A percentile compares a stretch with the other conserved stretches of the same genome.
Evolutionary conservation across 2,113 vertebrate genomes (phyloP).

Genomic region (Numida meleagris): DNA sequence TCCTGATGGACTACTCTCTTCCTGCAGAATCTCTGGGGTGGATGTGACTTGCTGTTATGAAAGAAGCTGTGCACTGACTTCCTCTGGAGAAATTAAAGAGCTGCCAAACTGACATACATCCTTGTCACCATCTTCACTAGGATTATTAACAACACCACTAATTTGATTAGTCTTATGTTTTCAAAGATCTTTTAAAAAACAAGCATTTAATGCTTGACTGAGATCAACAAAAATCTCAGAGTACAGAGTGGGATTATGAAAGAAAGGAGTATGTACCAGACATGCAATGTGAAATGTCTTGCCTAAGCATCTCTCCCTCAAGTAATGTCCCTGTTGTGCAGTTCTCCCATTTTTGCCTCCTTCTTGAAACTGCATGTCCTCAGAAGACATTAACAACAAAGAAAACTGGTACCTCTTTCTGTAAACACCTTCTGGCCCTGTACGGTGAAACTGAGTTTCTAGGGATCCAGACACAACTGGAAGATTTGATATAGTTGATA

Average conservation of each 20-base stretch:
- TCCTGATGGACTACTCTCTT: background rate
- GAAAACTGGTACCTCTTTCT: background rate
- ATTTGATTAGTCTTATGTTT: background rate
- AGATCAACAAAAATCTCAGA: background rate
- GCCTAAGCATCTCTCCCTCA: background rate
- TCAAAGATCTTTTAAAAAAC: background rate
- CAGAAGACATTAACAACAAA: background rate
- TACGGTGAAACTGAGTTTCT: background rate
- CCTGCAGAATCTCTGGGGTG: background rate
- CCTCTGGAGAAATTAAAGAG: slow-evolving; percentile 1
- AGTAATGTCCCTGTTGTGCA: background rate
- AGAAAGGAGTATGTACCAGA: background rate
- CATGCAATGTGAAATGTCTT: background rate
- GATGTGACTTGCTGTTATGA: background rate
- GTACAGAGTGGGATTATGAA: background rate
- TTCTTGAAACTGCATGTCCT: background rate
- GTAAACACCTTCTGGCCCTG: slow-evolving; percentile 11
- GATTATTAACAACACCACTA: background rate
- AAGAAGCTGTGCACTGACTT: background rate
- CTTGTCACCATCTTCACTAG: background rate
- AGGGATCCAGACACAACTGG: background rate
- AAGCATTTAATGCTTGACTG: background rate
- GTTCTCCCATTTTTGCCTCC: background rate
- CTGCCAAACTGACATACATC: background rate
- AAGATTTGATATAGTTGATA: background rate